phyloP scores from a whole-genome alignment of 2,113 vertebrate species.

The Callionymus lyra region DNA sequence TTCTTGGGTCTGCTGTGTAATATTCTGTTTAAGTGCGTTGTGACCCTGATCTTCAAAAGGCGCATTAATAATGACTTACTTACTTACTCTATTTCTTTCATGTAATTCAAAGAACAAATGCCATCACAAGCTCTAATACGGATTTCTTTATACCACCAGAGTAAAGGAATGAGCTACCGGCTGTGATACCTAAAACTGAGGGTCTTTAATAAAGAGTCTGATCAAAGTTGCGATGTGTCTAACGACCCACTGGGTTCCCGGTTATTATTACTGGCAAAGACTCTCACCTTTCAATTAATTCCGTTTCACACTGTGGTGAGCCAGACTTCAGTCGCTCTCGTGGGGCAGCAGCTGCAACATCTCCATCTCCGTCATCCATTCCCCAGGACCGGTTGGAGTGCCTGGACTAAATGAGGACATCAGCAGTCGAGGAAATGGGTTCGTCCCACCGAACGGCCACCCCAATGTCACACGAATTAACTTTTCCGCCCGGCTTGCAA shows the following conservation, averaged over 20 bases:
- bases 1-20: too few relatives aligned
- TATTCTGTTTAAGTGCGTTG: too few relatives aligned
- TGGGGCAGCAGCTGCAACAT: slow-evolving; percentile 17
- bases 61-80: too few relatives aligned
- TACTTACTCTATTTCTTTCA: too few relatives aligned
- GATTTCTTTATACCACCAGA: too few relatives aligned
- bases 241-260: slow-evolving; percentile 45
- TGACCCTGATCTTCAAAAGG: too few relatives aligned
- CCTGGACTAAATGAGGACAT: slow-evolving; percentile 45
- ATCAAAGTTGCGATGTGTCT: slow-evolving; percentile 35
- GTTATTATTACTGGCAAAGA: slow-evolving; percentile 31
- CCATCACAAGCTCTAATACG: too few relatives aligned
- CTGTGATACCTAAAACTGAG: too few relatives aligned
- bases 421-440: slow-evolving; percentile 42
- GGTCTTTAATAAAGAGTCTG: slow-evolving; percentile 23
- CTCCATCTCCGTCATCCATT: slow-evolving; percentile 46
- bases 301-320: slow-evolving; percentile 20
- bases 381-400: slow-evolving; percentile 23
- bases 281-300: slow-evolving; percentile 26
- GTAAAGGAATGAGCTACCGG: too few relatives aligned
- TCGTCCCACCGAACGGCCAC: slow-evolving; percentile 27
- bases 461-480: slow-evolving; percentile 27
- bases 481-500: slow-evolving; percentile 34
- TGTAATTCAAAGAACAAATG: too few relatives aligned
- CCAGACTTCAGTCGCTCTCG: slow-evolving; percentile 35